phyloP scores from a whole-genome alignment of 2,888 invertebrate genomes.

The Macaria liturata region DNA sequence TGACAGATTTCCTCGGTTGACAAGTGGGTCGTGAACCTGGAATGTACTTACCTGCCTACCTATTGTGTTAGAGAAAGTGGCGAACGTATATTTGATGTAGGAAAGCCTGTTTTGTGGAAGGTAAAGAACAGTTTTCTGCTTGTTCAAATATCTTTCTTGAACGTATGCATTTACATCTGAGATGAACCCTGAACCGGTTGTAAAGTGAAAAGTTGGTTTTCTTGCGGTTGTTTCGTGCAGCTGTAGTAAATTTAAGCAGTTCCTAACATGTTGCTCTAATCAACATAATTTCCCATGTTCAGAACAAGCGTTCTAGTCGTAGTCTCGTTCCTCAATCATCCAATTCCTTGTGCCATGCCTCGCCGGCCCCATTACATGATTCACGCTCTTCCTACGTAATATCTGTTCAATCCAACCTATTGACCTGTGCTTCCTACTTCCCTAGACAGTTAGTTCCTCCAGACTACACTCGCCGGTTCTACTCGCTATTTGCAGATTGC shows the following conservation, averaged over 20 bases:
- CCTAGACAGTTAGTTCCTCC: conserved; percentile 32
- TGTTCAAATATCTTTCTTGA: neutral
- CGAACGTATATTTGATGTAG: conserved; percentile 7
- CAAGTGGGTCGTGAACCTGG: conserved; percentile 20
- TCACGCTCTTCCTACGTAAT: conserved; percentile 32
- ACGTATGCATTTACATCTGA: no score
- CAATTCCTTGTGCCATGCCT: no score
- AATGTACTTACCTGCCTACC: neutral
- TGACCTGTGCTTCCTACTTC: conserved; percentile 40
- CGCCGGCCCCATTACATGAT: conserved; percentile 24
- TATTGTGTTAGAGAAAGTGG: conserved; percentile 10
- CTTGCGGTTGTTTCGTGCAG: no score
- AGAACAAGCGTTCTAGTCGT: no score
- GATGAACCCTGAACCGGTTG: no score
- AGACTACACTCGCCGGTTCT: conserved; percentile 49
- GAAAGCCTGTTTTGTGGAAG: conserved; percentile 4
- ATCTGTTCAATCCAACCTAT: conserved; percentile 38
- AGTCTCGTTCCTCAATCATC: no score
- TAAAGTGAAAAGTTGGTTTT: no score
- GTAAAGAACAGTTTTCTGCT: neutral
- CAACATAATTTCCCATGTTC: no score
- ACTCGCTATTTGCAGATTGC: conserved; percentile 52
- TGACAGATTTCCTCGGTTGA: conserved; percentile 35
- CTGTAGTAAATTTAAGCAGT: no score
- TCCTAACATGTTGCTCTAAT: no score